A percentile compares a stretch with the other conserved stretches of the same genome.
These are phyloP conservation scores for Lasioglossum oenotherae DNA, from an alignment of 2,888 invertebrate species.

Conservation along the genomic window DNA sequence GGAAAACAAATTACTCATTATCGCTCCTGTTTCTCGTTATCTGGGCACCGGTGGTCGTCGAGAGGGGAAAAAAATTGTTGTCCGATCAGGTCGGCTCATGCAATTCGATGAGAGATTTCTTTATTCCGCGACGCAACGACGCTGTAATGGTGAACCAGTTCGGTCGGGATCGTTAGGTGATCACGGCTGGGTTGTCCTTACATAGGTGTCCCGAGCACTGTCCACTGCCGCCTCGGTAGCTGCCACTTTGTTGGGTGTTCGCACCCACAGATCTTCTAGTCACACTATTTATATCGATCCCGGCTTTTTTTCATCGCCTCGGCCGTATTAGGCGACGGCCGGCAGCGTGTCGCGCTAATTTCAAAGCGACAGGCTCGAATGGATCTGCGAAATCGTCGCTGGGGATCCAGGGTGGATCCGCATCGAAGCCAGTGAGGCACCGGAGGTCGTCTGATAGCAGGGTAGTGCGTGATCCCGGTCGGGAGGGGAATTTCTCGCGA, in stretches of 20 bases:
- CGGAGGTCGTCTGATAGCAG: background rate
- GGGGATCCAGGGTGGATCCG: background rate
- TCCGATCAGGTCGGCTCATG: constrained; percentile 24
- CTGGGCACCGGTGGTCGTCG: background rate
- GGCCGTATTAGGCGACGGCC: constrained; percentile 47
- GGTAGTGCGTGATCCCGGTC: too few species aligned
- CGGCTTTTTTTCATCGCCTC: constrained; percentile 33
- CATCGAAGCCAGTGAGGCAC: background rate
- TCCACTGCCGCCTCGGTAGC: constrained; percentile 29
- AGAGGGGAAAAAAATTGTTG: background rate
- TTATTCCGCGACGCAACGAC: constrained; percentile 21
- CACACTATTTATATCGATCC: constrained; percentile 58
- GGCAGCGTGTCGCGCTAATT: constrained; percentile 21
- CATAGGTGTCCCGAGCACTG: constrained; percentile 40
- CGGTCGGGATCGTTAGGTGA: constrained; percentile 30
- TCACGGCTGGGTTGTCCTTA: constrained; percentile 34
- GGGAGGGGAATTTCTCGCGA: too few species aligned
- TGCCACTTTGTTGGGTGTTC: constrained; percentile 49
- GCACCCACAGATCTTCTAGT: constrained; percentile 60
- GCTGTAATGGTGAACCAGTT: constrained; percentile 35
- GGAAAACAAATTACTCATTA: constrained; percentile 23
- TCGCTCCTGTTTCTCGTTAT: background rate
- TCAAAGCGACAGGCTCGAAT: constrained; percentile 13
- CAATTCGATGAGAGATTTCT: constrained; percentile 48
- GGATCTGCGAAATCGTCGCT: background rate